Evolutionary conservation across 2,113 vertebrate species (phyloP).

Genomic region (Acrocephalus kingi): DNA sequence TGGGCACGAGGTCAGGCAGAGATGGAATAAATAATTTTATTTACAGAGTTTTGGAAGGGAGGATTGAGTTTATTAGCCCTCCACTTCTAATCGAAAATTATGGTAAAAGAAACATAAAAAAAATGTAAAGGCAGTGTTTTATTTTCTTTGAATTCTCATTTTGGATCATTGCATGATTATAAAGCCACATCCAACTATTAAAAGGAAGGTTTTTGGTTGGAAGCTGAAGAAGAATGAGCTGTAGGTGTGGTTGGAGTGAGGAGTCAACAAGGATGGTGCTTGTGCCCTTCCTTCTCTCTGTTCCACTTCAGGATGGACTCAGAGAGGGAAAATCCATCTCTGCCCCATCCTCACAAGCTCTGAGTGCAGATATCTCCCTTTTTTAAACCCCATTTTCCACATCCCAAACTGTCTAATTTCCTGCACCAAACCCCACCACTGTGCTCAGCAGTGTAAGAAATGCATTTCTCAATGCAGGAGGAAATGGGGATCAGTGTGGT

Average conservation of each 20-base stretch:
- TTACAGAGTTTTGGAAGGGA: background rate
- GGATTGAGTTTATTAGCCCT: background rate
- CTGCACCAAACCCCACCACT: rapidly evolving
- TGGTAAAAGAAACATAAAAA: background rate
- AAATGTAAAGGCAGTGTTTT: background rate
- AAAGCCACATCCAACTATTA: background rate
- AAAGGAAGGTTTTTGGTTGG: background rate
- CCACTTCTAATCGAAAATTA: background rate
- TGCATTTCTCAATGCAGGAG: rapidly evolving
- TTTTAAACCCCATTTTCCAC: background rate
- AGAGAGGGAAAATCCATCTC: background rate
- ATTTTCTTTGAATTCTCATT: background rate
- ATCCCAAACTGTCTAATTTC: background rate
- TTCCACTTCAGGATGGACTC: background rate
- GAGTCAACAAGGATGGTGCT: background rate
- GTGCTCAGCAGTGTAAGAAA: background rate
- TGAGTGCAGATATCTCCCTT: background rate
- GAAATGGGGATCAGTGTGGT: rapidly evolving
- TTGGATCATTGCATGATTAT: background rate
- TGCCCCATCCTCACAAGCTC: rapidly evolving
- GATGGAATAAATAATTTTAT: background rate
- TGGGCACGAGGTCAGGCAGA: background rate
- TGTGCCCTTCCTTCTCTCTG: background rate
- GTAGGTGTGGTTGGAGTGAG: background rate
- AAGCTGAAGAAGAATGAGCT: background rate